A percentile compares a stretch with the other conserved stretches of the same genome.
These are phyloP conservation scores for Uropsilus gracilis DNA, from an alignment of 2,113 vertebrate genomes.

Conservation along the genomic window DNA sequence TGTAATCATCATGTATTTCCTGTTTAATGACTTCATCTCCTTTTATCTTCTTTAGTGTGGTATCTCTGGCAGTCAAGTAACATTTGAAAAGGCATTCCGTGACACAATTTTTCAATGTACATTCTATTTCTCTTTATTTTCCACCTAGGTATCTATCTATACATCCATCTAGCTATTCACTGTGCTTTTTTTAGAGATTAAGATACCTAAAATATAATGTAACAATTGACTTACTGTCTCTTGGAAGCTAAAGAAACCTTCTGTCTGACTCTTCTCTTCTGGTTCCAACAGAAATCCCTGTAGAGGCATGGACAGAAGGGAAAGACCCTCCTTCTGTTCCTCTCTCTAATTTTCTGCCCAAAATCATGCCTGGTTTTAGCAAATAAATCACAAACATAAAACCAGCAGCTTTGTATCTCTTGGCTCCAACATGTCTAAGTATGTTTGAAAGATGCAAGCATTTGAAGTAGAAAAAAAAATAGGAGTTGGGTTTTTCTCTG, in stretches of 20 bases:
- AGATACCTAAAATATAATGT: slow-evolving; percentile 57
- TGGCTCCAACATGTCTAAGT: slow-evolving; percentile 44
- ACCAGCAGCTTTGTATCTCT: slow-evolving; percentile 46
- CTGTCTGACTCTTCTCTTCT: slow-evolving; percentile 70
- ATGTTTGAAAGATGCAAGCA: slow-evolving; percentile 18
- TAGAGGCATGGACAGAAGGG: slow-evolving; percentile 63
- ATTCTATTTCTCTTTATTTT: slow-evolving; percentile 39
- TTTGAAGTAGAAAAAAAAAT: slow-evolving; percentile 24
- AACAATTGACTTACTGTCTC: slow-evolving; percentile 71
- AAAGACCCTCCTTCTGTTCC: slow-evolving; percentile 67
- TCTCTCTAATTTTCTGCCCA: slow-evolving; percentile 59
- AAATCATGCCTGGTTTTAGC: slow-evolving; percentile 63
- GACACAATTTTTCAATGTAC: background rate
- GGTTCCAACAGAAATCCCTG: slow-evolving; percentile 71
- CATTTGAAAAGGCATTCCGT: slow-evolving; percentile 43
- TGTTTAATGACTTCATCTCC: background rate
- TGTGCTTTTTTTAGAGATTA: background rate
- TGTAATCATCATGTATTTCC: slow-evolving; percentile 45
- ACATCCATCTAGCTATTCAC: slow-evolving; percentile 55
- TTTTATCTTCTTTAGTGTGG: slow-evolving; percentile 68
- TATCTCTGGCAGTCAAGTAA: slow-evolving; percentile 55
- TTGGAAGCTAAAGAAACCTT: slow-evolving; percentile 71
- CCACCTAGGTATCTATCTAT: slow-evolving; percentile 53
- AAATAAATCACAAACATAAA: slow-evolving; percentile 60
- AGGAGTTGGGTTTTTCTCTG: background rate